These are phyloP conservation scores for Eledona agricola DNA, from an alignment of 2,888 invertebrate species.

Conservation along the genomic window DNA sequence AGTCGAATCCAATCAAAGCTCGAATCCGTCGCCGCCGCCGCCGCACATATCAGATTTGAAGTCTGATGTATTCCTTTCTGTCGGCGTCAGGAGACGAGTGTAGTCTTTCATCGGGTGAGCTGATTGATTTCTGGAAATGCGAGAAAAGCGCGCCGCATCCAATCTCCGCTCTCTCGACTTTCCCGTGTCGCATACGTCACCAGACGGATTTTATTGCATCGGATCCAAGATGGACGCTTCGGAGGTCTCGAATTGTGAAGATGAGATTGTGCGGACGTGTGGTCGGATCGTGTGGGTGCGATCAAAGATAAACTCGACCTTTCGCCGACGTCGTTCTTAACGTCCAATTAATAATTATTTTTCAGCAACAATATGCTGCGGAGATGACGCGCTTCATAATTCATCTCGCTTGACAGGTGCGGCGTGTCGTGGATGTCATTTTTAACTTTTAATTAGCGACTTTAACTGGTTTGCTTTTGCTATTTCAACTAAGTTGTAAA, in stretches of 20 bases:
- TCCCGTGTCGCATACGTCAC: slow-evolving; percentile 61
- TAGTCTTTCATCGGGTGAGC: slow-evolving; percentile 17
- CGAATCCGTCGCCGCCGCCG: slow-evolving; percentile 46
- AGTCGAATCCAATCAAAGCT: slow-evolving; percentile 55
- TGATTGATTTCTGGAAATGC: slow-evolving; percentile 32
- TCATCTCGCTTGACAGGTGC: slow-evolving; percentile 35
- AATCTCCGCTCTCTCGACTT: slow-evolving; percentile 59
- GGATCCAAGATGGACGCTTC: slow-evolving; percentile 79
- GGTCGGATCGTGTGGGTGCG: slow-evolving; percentile 5
- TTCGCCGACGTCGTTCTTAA: slow-evolving; percentile 14
- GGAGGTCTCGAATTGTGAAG: background rate
- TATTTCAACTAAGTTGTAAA: slow-evolving; percentile 16
- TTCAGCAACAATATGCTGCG: slow-evolving; percentile 20
- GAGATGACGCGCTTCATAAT: slow-evolving; percentile 24
- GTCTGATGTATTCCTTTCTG: slow-evolving; percentile 34
- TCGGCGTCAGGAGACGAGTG: slow-evolving; percentile 5
- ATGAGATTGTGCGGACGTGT: background rate
- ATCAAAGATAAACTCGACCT: slow-evolving; percentile 23
- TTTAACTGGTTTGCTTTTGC: slow-evolving; percentile 26
- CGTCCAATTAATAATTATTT: slow-evolving; percentile 34
- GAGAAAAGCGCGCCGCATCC: slow-evolving; percentile 50
- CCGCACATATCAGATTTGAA: slow-evolving; percentile 46
- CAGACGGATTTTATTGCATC: slow-evolving; percentile 62
- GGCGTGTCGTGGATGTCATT: slow-evolving; percentile 34
- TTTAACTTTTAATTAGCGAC: slow-evolving; percentile 38